Percentiles rank a stretch among this genome's conserved stretches.
Conservation (phyloP, 2,888 invertebrate genomes). For the Tenthredo mesomela region DNA sequence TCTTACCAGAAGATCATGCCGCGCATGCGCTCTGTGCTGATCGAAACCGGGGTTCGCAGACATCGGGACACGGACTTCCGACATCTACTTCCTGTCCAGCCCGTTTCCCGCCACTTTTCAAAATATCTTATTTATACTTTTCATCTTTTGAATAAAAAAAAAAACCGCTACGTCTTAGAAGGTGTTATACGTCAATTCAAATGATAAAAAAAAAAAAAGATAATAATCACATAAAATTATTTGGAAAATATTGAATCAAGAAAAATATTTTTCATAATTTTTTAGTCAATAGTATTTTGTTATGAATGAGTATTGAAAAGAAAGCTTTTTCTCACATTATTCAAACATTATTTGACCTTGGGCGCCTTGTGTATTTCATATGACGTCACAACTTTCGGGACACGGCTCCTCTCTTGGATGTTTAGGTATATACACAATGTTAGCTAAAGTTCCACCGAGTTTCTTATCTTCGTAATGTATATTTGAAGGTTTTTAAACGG, state of each 20-base stretch:
- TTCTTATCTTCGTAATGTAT: neutral
- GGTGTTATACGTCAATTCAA: neutral
- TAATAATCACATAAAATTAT: neutral
- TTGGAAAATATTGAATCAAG: neutral
- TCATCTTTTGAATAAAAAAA: neutral
- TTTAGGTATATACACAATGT: neutral
- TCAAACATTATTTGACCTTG: neutral
- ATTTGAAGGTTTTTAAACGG: neutral
- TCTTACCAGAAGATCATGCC: conserved; percentile 89
- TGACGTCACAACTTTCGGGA: neutral
- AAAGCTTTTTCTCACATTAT: neutral
- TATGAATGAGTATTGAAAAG: neutral
- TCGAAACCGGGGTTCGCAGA: conserved; percentile 72
- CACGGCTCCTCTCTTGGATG: no score
- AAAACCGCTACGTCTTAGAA: neutral
- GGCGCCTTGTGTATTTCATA: neutral
- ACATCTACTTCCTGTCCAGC: conserved; percentile 52
- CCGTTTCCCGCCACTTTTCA: conserved; percentile 45
- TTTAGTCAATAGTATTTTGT: neutral
- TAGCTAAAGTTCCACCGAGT: neutral
- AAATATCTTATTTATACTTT: neutral
- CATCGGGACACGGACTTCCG: conserved; percentile 69
- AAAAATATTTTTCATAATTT: neutral
- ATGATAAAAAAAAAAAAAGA: neutral
- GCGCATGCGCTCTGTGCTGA: conserved; percentile 86